Evolutionary conservation across 1,140 invertebrate genomes (phyloP).

Genomic region (Drosophila orena): DNA sequence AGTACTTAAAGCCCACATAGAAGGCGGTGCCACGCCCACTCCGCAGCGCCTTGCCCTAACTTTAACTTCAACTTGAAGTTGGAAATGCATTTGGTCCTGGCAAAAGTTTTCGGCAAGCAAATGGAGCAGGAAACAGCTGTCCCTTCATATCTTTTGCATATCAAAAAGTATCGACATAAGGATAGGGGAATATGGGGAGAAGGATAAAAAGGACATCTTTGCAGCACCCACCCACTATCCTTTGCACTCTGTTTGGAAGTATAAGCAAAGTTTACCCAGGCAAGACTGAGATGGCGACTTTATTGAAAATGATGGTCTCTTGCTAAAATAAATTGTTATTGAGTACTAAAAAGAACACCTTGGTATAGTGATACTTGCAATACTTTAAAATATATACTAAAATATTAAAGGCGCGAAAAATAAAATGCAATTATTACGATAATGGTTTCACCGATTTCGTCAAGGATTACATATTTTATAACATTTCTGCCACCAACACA

Average conservation of each 20-base stretch:
- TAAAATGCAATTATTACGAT: too few relatives aligned
- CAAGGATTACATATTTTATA: not conserved
- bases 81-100: slow-evolving; percentile 68
- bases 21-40: not conserved
- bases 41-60: slow-evolving; percentile 8
- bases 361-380: too few relatives aligned
- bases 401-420: too few relatives aligned
- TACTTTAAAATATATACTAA: too few relatives aligned
- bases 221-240: slow-evolving; percentile 1
- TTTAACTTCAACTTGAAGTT: slow-evolving; percentile 43
- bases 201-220: slow-evolving; percentile 10
- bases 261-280: slow-evolving; percentile 73
- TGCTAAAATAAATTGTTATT: not conserved
- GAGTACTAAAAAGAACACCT: too few relatives aligned
- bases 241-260: slow-evolving; percentile 55
- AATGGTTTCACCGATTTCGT: too few relatives aligned
- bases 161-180: slow-evolving; percentile 76
- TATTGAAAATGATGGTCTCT: too few relatives aligned
- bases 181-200: slow-evolving; percentile 11
- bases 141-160: slow-evolving; percentile 83
- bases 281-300: slow-evolving; percentile 10
- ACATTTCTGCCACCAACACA: not conserved
- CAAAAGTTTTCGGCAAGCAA: slow-evolving; percentile 79
- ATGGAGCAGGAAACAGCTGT: slow-evolving; percentile 82
- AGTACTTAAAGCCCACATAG: slow-evolving; percentile 59